Conservation (phyloP, 2,888 invertebrate species). For the Pheosia gnoma region DNA sequence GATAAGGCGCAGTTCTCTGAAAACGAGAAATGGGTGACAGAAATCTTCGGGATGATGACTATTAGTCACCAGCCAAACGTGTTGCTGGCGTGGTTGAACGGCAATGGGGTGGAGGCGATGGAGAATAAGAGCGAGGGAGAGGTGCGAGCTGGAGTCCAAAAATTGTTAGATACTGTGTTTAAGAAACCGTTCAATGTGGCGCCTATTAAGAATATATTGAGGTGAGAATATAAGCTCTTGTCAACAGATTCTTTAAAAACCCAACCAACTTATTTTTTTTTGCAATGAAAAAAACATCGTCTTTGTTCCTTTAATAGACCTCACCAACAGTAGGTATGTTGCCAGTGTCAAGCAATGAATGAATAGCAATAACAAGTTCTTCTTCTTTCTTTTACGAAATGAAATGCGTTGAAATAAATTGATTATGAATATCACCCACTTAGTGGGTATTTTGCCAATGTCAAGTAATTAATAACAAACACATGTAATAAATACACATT, state of each 20-base stretch:
- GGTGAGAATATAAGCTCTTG: slow-evolving; percentile 62
- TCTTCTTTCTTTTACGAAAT: no score
- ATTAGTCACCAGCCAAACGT: slow-evolving; percentile 85
- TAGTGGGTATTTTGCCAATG: no score
- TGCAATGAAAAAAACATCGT: no score
- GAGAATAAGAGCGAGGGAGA: slow-evolving; percentile 82
- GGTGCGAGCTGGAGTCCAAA: slow-evolving; percentile 80
- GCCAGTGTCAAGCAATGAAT: no score
- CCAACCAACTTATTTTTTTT: no score
- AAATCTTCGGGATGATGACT: slow-evolving; percentile 85
- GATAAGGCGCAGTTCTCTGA: slow-evolving; percentile 75
- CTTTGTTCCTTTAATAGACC: no score
- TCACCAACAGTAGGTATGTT: no score
- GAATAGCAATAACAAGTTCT: no score
- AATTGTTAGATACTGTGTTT: slow-evolving; percentile 81
- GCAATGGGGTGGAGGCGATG: slow-evolving; percentile 84
- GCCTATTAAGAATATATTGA: slow-evolving; percentile 76
- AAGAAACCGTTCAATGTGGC: slow-evolving; percentile 78
- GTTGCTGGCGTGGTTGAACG: slow-evolving; percentile 87
- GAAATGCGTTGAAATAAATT: no score
- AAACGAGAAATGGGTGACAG: slow-evolving; percentile 84
- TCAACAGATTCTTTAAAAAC: not conserved
- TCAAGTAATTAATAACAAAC: no score
- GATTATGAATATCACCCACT: no score
- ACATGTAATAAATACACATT: no score